These are phyloP conservation scores for Rhynchomys soricoides DNA, from an alignment of 2,113 vertebrate genomes.

Conservation along the genomic window DNA sequence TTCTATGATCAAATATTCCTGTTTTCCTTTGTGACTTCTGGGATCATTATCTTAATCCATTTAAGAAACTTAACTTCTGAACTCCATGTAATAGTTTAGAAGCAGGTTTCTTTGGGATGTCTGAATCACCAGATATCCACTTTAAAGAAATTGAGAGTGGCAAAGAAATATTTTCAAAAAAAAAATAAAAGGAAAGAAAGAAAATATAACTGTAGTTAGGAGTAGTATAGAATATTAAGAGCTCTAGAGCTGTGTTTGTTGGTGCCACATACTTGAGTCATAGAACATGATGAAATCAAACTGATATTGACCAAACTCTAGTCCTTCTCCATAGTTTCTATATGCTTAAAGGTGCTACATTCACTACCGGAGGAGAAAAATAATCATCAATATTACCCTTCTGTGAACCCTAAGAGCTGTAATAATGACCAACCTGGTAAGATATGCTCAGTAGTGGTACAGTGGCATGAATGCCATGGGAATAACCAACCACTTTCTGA, in stretches of 20 bases:
- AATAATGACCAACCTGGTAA: not conserved
- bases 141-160: not conserved
- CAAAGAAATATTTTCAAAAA: not conserved
- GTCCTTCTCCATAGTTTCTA: not conserved
- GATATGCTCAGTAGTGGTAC: not conserved
- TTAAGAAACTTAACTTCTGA: constrained; percentile 27
- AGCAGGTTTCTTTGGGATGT: not conserved
- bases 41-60: not conserved
- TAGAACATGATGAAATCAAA: not conserved
- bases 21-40: not conserved
- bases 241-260: not conserved
- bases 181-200: not conserved
- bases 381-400: not conserved
- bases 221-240: too few species aligned
- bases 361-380: not conserved
- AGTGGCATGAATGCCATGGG: not conserved
- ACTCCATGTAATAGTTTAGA: constrained; percentile 24
- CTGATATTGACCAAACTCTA: not conserved
- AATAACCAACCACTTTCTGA: not conserved
- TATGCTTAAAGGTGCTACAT: not conserved
- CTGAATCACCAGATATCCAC: not conserved
- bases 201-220: not conserved
- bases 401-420: not conserved
- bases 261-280: not conserved
- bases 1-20: not conserved